Conservation (phyloP, 2,113 vertebrate genomes). For the Zosterops borbonicus region DNA sequence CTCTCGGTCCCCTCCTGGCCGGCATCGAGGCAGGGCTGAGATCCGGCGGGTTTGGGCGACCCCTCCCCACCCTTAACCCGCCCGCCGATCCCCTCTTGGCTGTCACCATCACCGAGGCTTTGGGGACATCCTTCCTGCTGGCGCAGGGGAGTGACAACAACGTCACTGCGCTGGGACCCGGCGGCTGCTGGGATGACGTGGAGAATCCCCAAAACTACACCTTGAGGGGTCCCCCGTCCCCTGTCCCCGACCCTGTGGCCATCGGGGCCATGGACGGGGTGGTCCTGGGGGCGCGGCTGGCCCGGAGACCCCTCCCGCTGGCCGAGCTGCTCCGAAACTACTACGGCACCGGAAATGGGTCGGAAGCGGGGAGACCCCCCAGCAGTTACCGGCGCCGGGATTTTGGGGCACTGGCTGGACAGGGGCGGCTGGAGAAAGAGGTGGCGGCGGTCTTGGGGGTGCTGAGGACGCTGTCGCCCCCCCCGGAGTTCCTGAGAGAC, state of each 20-base stretch:
- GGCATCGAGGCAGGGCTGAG: constrained; percentile 78
- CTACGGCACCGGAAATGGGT: constrained; percentile 29
- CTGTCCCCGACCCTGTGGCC: constrained; percentile 72
- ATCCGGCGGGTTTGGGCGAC: not conserved
- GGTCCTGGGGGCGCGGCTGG: constrained; percentile 76
- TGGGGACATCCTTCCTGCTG: constrained; percentile 69
- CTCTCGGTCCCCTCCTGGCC: constrained; percentile 76
- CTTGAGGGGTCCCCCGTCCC: constrained; percentile 53
- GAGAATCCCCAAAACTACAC: constrained; percentile 76
- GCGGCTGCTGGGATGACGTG: constrained; percentile 85
- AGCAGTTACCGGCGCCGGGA: constrained; percentile 77
- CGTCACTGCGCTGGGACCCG: constrained; percentile 46
- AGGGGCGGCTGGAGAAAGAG: constrained; percentile 62
- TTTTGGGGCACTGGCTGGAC: constrained; percentile 53
- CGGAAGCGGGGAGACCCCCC: not conserved
- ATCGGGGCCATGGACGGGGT: constrained; percentile 86
- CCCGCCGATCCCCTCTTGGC: constrained; percentile 51
- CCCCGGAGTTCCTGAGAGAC: not conserved
- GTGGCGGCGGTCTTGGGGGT: constrained; percentile 62
- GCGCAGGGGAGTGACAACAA: not conserved
- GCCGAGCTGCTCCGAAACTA: constrained; percentile 73
- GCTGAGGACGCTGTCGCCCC: constrained; percentile 32
- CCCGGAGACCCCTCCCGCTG: not conserved
- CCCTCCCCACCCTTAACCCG: not conserved
- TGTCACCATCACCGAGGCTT: constrained; percentile 69